Base-by-base conservation (phyloP, 2,888 invertebrate genomes). In the Meghimatium bilineatum region DNA sequence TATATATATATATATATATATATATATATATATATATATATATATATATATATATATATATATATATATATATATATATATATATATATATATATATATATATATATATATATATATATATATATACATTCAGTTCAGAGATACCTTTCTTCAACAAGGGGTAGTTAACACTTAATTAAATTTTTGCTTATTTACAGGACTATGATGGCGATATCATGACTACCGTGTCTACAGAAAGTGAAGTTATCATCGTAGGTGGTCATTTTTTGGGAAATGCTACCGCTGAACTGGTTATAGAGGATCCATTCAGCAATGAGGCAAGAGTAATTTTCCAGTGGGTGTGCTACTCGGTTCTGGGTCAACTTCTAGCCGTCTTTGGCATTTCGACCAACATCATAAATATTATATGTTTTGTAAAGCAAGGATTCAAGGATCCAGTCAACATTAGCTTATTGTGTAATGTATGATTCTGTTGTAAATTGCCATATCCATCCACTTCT, bases 401-500 rank as follows among this genome's bases (percentile, higher is more conserved):
- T 44, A 72, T 72, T 44, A 72, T 72, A 26, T 72, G 72, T 44
- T 72, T 72, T 17, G 29, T 72, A 12, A 72, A 72, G 14, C 72
- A 72, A 72, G 72, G 72, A 1, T 72, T 72, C 49, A 72, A 72
- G 44, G 72, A 72, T 44, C 72, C 72, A 29, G 72, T 72, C 44
- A 72, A 72, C n/a, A 72, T 72, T 3, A 72, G 72, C 26, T n/a
- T 72, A 44, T n/a, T 72, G n/a, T 38, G 72, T 72, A 72, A 72
- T 44, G 72, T 49, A 63, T 63, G 3, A n/a, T 63, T 5, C 0
- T n/a, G 26, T 63, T n/a, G 60, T n/a, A 63, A 56, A 17, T 56
- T 20, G n/a, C n/a, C n/a, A n/a, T n/a, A n/a, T n/a, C n/a, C n/a
- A n/a, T n/a, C n/a, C n/a, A n/a, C n/a, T n/a, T n/a, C n/a, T n/a